Conservation (phyloP, 2,113 vertebrate species). For the Spheniscus mendiculus region DNA sequence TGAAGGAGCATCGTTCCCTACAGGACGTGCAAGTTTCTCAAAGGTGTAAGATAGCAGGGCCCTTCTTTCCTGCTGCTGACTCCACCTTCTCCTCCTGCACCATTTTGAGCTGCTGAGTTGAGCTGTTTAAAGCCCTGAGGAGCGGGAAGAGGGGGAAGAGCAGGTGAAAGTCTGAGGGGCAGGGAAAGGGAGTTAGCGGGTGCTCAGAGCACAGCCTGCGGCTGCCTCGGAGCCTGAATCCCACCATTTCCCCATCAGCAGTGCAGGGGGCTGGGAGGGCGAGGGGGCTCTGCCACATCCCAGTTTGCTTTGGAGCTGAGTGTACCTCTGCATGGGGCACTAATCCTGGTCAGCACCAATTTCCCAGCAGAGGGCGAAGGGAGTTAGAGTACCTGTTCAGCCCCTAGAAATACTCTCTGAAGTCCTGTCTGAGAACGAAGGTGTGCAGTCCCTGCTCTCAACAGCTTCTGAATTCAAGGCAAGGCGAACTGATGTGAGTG, state of each 20-base stretch:
- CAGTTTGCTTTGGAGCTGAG: background rate
- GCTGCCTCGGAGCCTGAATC: fast-evolving
- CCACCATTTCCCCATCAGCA: background rate
- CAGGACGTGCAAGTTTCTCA: background rate
- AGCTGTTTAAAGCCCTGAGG: background rate
- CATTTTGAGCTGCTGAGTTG: background rate
- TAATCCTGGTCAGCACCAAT: background rate
- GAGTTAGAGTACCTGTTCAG: background rate
- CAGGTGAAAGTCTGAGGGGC: background rate
- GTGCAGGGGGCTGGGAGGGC: background rate
- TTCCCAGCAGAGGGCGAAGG: background rate
- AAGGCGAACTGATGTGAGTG: background rate
- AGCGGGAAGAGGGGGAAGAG: background rate
- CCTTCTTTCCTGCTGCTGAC: background rate
- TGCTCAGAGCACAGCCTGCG: fast-evolving
- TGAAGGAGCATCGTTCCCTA: background rate
- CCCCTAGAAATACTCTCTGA: background rate
- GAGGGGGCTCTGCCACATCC: background rate
- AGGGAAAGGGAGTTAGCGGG: fast-evolving
- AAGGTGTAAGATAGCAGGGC: background rate
- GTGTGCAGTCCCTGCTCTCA: background rate
- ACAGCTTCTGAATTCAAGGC: background rate
- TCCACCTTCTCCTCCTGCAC: background rate
- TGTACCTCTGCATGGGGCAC: fast-evolving
- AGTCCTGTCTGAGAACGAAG: background rate